Evolutionary conservation across 2,113 vertebrate genomes (phyloP).

Genomic region (Hypocryptadius cinnamomeus): DNA sequence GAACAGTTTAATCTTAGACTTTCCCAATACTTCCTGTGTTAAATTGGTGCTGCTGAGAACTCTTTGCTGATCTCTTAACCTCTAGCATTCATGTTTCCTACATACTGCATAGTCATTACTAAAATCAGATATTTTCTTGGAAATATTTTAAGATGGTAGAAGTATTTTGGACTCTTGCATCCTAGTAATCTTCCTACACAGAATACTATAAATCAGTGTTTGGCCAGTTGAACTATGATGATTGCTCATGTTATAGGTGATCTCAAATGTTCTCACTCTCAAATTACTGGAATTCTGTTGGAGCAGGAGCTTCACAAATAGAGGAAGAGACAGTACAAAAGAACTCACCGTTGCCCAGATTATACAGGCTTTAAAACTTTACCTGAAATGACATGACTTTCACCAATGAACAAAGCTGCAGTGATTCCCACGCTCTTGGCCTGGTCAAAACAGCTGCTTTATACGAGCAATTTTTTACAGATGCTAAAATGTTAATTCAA

Average conservation of each 20-base stretch:
- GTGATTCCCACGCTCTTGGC: neutral
- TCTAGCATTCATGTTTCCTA: neutral
- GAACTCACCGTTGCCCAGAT: neutral
- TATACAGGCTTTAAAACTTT: neutral
- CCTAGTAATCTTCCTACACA: neutral
- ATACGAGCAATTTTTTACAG: neutral
- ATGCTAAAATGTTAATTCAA: neutral
- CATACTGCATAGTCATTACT: neutral
- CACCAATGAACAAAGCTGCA: neutral
- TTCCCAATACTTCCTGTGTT: neutral
- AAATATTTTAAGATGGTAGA: neutral
- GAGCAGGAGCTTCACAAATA: neutral
- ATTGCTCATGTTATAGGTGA: neutral
- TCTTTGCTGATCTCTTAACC: neutral
- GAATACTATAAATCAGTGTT: neutral
- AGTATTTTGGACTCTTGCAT: neutral
- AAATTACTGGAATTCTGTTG: neutral
- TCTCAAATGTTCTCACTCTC: neutral
- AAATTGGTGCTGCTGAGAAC: neutral
- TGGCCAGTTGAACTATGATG: neutral
- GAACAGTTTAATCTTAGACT: neutral
- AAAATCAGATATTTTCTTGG: constrained; percentile 12
- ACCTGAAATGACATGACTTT: neutral
- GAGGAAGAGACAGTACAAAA: neutral
- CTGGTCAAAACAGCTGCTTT: neutral